phyloP scores from a whole-genome alignment of 2,113 vertebrate species.

The Camelus bactrianus region DNA sequence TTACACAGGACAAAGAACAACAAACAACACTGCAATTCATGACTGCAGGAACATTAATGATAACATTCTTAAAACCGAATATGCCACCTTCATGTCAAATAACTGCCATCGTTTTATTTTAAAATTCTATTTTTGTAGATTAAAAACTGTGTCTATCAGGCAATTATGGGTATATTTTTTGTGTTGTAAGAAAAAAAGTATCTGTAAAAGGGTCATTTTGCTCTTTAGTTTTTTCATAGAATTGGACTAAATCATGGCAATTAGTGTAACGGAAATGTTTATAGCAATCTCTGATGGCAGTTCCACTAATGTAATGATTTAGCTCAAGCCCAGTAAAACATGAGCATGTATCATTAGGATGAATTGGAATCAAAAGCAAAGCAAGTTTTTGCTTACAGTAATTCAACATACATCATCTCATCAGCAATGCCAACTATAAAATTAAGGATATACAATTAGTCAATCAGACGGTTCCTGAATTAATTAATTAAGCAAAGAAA shows the following conservation, averaged over 20 bases:
- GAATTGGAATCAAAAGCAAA: constrained; percentile 83
- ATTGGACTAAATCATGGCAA: constrained; percentile 81
- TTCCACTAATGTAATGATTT: constrained; percentile 81
- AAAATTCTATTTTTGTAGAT: constrained; percentile 71
- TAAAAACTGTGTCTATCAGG: constrained; percentile 61
- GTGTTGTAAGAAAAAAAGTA: constrained; percentile 75
- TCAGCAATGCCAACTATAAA: constrained; percentile 81
- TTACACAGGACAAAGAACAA: background rate
- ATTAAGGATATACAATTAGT: constrained; percentile 84
- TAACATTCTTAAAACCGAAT: constrained; percentile 67
- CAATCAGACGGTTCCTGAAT: constrained; percentile 83
- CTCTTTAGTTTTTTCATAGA: constrained; percentile 78
- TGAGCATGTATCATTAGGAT: constrained; percentile 78
- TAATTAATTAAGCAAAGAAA: constrained; percentile 83
- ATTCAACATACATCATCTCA: constrained; percentile 83
- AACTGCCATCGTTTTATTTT: constrained; percentile 73
- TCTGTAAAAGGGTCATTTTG: constrained; percentile 75
- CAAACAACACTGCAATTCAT: background rate
- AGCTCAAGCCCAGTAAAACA: constrained; percentile 80
- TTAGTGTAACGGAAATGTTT: constrained; percentile 81
- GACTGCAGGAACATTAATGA: constrained; percentile 11
- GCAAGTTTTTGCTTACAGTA: constrained; percentile 80
- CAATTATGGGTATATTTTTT: constrained; percentile 72
- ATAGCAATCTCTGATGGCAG: constrained; percentile 78
- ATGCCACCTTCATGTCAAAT: constrained; percentile 59